Base-by-base conservation (phyloP, 2,888 invertebrate genomes). In the Anoplius nigerrimus region DNA sequence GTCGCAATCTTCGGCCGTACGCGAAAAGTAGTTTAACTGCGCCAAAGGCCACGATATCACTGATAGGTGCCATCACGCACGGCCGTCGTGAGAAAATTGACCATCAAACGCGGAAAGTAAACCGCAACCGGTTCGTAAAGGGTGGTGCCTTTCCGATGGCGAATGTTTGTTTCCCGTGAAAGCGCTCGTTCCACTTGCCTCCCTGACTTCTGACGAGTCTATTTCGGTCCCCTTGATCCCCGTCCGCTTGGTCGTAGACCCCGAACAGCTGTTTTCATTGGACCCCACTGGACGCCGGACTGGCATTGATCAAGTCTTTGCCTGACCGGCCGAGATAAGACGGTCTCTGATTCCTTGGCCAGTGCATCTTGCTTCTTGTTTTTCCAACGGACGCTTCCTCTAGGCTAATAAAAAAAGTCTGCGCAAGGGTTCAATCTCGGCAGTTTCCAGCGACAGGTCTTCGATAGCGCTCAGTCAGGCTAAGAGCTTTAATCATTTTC, bases 251-350 rank as follows among this genome's bases (percentile, higher is more conserved):
- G 48, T 68, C 59, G 52, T 59, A 56, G 52, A 68, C 65, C 34
- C 45, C 65, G 45, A 45, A 27, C 59, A 65, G 59, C 48, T 65
- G 55, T 59, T 59, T 52, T 20, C 60, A n/a, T 59, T 27, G 42
- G 55, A 60, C 24, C 11, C 22, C 11, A 46, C n/a, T 0, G 34
- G 34, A 34, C 11, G 34, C 34, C 11, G 21, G 46, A 2, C 24
- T 45, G 24, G 34, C 58, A 15, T n/a, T 18, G 18, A 2, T 43
- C 24, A 20, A 8, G n/a, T 53, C 45, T 45, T 52, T 27, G 11
- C 18, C 11, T 8, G 16, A 2, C 56, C 22, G 20, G 3, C 3
- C 42, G 8, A 34, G 16, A 16, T 18, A 6, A 34, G 52, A 34
- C 6, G 8, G 2, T 24, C 3, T 6, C 24, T 46, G 15, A 34